phyloP scores from a whole-genome alignment of 2,797 vertebrate species.

The Taenioides sp. region DNA sequence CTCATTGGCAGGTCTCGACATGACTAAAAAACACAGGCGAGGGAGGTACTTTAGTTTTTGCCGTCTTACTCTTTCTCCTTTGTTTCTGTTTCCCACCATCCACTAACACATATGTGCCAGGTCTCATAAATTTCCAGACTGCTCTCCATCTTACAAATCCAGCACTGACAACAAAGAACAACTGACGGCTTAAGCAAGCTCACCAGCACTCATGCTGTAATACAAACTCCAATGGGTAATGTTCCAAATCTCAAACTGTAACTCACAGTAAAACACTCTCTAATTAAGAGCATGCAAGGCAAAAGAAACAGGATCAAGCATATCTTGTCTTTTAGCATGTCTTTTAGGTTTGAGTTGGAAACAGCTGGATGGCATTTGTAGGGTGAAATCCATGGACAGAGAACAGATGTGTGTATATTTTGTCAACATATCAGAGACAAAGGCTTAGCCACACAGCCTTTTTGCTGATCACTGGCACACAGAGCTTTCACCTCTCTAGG shows the following conservation, averaged over 20 bases:
- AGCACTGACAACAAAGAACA: constrained; percentile 68
- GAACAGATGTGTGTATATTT: constrained; percentile 87
- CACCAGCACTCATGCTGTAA: constrained; percentile 73
- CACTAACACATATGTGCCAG: constrained; percentile 94
- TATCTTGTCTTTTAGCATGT: constrained; percentile 20
- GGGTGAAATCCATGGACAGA: constrained; percentile 85
- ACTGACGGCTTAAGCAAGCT: constrained; percentile 63
- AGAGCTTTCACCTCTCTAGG: constrained; percentile 93
- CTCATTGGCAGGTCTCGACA: constrained; percentile 99
- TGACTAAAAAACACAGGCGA: constrained; percentile 97
- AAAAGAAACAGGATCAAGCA: constrained; percentile 79
- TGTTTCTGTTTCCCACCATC: constrained; percentile 81
- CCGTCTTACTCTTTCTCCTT: constrained; percentile 83
- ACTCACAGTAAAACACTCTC: constrained; percentile 77
- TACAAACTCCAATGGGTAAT: constrained; percentile 68
- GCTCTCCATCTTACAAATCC: constrained; percentile 90
- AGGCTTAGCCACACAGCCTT: constrained; percentile 96
- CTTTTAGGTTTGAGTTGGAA: constrained; percentile 80
- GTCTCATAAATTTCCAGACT: constrained; percentile 96
- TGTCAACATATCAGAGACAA: constrained; percentile 79
- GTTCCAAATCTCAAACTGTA: constrained; percentile 62
- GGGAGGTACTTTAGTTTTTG: constrained; percentile 92
- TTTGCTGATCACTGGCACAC: constrained; percentile 99
- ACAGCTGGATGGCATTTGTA: constrained; percentile 84
- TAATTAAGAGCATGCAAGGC: constrained; percentile 84